phyloP scores from a whole-genome alignment of 2,797 vertebrate species.

The Epinephelus malabaricus region DNA sequence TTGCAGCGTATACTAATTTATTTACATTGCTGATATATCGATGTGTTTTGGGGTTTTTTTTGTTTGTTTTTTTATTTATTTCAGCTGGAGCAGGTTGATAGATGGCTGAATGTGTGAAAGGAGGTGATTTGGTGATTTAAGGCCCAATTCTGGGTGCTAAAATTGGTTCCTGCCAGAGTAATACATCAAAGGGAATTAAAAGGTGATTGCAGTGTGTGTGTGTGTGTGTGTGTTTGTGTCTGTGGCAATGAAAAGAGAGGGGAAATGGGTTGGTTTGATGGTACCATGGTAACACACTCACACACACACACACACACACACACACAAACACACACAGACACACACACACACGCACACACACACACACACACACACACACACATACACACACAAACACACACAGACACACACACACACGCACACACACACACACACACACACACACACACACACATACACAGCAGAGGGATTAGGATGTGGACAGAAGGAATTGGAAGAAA shows the following conservation, averaged over 20 bases:
- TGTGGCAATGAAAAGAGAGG: slow-evolving; percentile 25
- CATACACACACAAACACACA: slow-evolving; percentile 17
- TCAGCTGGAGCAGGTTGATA: slow-evolving; percentile 66
- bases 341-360: slow-evolving; percentile 16
- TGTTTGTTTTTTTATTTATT: slow-evolving; percentile 33
- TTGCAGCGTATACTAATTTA: slow-evolving; percentile 74
- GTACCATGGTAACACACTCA: slow-evolving; percentile 41
- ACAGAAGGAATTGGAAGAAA: slow-evolving; percentile 57
- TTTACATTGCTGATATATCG: slow-evolving; percentile 83
- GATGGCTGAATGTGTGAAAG: slow-evolving; percentile 74
- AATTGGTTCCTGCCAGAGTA: slow-evolving; percentile 87
- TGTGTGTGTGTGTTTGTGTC: slow-evolving; percentile 33
- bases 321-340: slow-evolving; percentile 11
- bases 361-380: not conserved
- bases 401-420: slow-evolving; percentile 29
- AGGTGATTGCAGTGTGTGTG: slow-evolving; percentile 75
- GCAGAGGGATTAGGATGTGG: slow-evolving; percentile 64
- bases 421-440: slow-evolving; percentile 1
- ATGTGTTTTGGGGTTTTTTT: slow-evolving; percentile 35
- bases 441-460: not conserved
- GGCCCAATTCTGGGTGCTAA: slow-evolving; percentile 83
- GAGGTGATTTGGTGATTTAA: slow-evolving; percentile 87
- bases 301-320: slow-evolving; percentile 34
- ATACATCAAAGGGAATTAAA: slow-evolving; percentile 89
- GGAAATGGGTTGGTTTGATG: slow-evolving; percentile 55